Conservation (phyloP, 2,797 vertebrate species). For the Clarias pachynema region DNA sequence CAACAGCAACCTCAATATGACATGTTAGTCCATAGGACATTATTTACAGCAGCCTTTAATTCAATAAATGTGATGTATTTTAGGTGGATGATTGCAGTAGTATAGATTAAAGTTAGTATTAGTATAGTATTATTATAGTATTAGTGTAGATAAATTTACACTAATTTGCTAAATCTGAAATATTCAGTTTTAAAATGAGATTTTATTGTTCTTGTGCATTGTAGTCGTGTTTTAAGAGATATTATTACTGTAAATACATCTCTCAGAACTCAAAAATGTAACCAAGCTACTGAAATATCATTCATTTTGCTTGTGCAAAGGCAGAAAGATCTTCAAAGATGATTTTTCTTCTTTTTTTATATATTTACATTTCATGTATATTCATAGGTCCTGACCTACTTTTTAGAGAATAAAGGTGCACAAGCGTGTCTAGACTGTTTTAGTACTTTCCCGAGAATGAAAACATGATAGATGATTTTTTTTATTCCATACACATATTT, state of each 20-base stretch:
- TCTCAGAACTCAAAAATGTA: not conserved
- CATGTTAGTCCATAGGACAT: too few relatives aligned
- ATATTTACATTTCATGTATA: constrained; percentile 17
- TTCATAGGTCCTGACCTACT: constrained; percentile 14
- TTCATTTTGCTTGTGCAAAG: not conserved
- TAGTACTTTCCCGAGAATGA: not conserved
- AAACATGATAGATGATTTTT: not conserved
- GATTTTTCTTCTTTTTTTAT: too few relatives aligned
- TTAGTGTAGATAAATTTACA: too few relatives aligned
- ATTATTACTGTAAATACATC: not conserved
- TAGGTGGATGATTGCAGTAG: not conserved
- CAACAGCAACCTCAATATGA: too few relatives aligned
- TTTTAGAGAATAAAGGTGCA: not conserved
- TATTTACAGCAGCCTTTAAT: not conserved
- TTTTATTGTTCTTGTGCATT: not conserved
- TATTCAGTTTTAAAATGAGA: not conserved
- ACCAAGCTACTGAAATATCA: not conserved
- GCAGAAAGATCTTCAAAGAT: not conserved
- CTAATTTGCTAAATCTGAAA: not conserved
- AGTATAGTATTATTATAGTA: too few relatives aligned
- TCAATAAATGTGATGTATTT: not conserved
- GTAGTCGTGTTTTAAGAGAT: not conserved
- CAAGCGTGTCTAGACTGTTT: not conserved
- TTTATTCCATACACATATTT: not conserved
- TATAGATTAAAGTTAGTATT: too few relatives aligned